phyloP scores from a whole-genome alignment of 2,888 invertebrate genomes.

The Miltochrista miniata region DNA sequence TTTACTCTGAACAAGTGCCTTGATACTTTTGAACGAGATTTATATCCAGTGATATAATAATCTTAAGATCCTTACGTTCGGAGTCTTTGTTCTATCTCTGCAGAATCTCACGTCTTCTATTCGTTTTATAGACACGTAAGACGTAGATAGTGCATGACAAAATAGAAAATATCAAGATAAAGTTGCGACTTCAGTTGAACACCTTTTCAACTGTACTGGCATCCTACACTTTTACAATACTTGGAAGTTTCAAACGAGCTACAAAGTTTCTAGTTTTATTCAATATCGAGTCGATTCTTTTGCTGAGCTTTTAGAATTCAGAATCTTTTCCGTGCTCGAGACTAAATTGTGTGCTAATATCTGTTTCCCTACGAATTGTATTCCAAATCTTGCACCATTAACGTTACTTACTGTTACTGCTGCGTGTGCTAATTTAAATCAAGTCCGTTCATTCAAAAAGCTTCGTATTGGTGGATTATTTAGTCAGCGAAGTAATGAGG shows the following conservation, averaged over 20 bases:
- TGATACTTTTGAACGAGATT: conserved; percentile 28
- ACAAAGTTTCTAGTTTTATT: conserved; percentile 42
- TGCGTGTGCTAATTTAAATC: too few species aligned
- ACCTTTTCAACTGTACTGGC: conserved; percentile 1
- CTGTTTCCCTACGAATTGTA: background rate
- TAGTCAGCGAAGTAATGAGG: too few species aligned
- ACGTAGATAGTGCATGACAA: background rate
- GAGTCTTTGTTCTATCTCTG: background rate
- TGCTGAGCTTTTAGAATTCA: conserved; percentile 6
- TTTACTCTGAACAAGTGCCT: conserved; percentile 16
- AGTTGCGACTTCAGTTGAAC: background rate
- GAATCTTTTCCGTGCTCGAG: conserved; percentile 12
- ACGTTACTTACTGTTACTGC: background rate
- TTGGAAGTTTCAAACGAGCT: conserved; percentile 21
- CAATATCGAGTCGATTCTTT: conserved; percentile 32
- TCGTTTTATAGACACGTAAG: background rate
- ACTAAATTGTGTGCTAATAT: conserved; percentile 9
- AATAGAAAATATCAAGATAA: background rate
- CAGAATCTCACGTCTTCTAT: too few species aligned
- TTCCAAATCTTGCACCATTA: background rate
- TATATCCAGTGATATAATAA: conserved; percentile 22
- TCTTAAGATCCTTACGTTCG: background rate
- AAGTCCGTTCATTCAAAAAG: too few species aligned
- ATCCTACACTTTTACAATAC: conserved; percentile 17
- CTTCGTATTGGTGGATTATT: too few species aligned